Conservation (phyloP, 2,797 vertebrate genomes). For the Neopelma chrysocephalum region DNA sequence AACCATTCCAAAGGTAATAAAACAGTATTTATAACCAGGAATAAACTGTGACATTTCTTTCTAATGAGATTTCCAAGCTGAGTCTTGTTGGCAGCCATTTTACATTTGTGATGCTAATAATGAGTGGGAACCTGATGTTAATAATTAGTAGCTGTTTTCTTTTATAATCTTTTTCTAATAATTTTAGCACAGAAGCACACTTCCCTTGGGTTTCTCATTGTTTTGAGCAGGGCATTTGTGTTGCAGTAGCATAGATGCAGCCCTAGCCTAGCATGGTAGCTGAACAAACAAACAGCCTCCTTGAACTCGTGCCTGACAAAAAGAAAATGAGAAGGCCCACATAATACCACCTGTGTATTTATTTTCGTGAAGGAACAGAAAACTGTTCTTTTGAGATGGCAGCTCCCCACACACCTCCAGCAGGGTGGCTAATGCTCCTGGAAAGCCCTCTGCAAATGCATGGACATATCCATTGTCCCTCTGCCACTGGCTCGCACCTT, state of each 20-base stretch:
- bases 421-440: accelerated
- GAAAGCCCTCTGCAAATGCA: background rate
- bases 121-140: conserved; percentile 1
- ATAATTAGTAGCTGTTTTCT: conserved; percentile 15
- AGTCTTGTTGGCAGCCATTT: conserved; percentile 44
- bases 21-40: background rate
- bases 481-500: background rate
- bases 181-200: background rate
- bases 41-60: conserved; percentile 16
- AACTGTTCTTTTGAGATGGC: background rate
- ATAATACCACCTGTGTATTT: background rate
- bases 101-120: conserved; percentile 26
- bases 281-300: background rate
- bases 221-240: background rate
- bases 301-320: accelerated
- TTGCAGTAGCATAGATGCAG: background rate
- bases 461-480: background rate
- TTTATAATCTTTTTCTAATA: background rate
- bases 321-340: background rate
- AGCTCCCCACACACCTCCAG: background rate
- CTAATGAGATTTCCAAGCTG: background rate
- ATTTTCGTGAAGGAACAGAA: background rate
- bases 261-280: background rate
- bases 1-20: background rate
- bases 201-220: background rate